Base-by-base conservation (phyloP, 2,888 invertebrate species). In the Muscina levida region DNA sequence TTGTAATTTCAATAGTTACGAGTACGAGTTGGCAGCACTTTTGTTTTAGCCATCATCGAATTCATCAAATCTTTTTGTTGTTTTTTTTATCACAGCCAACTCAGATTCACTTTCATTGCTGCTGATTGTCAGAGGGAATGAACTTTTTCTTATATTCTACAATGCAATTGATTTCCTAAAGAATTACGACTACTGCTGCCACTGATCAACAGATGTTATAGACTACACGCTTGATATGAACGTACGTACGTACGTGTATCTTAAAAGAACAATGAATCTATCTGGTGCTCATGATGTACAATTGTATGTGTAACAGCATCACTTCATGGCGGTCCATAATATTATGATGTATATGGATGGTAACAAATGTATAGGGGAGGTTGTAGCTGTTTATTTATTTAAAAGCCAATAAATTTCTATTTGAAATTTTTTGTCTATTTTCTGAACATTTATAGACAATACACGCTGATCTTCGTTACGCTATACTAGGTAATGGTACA, bases 21-120 rank as follows among this genome's bases (percentile, higher is more conserved):
- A 44, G 2, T 46, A 46, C 46, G 46, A 46, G 46, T 79, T 74
- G 78, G 78, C 73, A 65, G 73, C 66, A 46, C 46, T 22, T 74
- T 56, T 51, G 10, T 15, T 57, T 57, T 57, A 31, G 31, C 24
- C 57, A 57, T 57, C 57, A 57, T 57, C 57, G 15, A 31, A 57
- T n/a, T 37, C 57, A 37, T 57, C 56, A 56, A 22, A 26, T 26
- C 56, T 31, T 5, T n/a, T 31, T 31, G 8, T 31, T 31, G 31
- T 31, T 31, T 8, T 3, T 31, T n/a, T n/a, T n/a, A 53, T 53
- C 56, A 56, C 31, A 37, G 8, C 26, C 57, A 37, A 15, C 15
- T 57, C 31, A 59, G 26, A 62, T 53, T 73, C 37, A 51, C 31
- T 73, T 77, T 72, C 24, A 73, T 57, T 15, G 57, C 19, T n/a